Evolutionary conservation across 2,888 invertebrate genomes (phyloP).

Genomic region (Cosmorhoe ocellata): DNA sequence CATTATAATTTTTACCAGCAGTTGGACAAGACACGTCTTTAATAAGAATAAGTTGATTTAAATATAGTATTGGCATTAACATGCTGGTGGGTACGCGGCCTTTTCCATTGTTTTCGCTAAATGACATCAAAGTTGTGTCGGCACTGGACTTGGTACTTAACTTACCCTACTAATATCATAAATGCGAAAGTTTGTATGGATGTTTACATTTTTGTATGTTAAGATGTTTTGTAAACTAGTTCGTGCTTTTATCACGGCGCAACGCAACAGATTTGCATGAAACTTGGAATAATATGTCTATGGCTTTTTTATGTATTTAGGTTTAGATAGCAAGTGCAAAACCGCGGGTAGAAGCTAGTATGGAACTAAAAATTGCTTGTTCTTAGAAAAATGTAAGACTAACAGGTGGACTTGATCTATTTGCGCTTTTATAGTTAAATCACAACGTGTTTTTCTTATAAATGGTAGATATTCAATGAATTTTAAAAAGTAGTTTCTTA

Average conservation of each 20-base stretch:
- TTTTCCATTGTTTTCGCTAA: constrained; percentile 82
- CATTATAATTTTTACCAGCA: constrained; percentile 74
- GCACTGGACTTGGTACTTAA: constrained; percentile 71
- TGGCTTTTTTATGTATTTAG: no score
- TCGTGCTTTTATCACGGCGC: no score
- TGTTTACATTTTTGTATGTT: no score
- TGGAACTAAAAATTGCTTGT: constrained; percentile 66
- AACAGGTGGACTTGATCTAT: constrained; percentile 47
- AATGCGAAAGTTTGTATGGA: no score
- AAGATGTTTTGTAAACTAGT: no score
- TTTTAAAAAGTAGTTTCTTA: neutral
- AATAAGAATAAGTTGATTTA: constrained; percentile 79
- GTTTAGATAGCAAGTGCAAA: no score
- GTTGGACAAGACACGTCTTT: constrained; percentile 66
- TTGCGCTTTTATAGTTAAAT: constrained; percentile 20
- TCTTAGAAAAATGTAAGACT: constrained; percentile 61
- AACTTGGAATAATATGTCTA: no score
- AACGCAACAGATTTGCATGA: no score
- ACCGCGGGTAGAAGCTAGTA: no score
- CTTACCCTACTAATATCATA: no score
- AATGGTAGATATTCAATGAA: neutral
- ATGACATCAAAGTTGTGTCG: constrained; percentile 80
- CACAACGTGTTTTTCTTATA: constrained; percentile 16
- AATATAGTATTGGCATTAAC: constrained; percentile 73
- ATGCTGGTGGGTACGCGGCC: constrained; percentile 64